phyloP scores from a whole-genome alignment of 2,797 vertebrate genomes.

The Notoglanidium macrostoma region DNA sequence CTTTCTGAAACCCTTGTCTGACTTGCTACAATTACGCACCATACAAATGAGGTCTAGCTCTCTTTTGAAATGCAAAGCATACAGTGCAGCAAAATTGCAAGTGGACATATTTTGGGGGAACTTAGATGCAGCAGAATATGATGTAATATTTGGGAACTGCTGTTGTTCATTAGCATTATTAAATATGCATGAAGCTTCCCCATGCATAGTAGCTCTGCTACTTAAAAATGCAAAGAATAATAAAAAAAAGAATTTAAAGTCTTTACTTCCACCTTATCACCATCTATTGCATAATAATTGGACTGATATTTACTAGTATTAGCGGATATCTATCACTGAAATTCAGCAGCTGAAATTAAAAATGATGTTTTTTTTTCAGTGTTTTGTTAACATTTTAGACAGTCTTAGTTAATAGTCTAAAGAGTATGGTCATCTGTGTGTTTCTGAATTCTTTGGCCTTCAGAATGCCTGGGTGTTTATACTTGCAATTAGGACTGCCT shows the following conservation, averaged over 20 bases:
- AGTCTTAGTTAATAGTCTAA: neutral
- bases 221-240: neutral
- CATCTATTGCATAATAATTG: neutral
- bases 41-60: neutral
- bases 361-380: neutral
- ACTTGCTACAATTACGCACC: neutral
- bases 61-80: neutral
- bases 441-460: neutral
- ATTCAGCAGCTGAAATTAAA: neutral
- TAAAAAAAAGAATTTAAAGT: neutral
- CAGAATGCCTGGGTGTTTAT: slow-evolving; percentile 7
- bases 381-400: neutral
- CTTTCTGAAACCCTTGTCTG: neutral
- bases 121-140: neutral
- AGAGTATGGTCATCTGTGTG: neutral
- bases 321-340: neutral
- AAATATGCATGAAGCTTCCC: neutral
- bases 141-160: neutral
- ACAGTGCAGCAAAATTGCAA: neutral
- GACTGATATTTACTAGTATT: neutral
- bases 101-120: too few relatives aligned
- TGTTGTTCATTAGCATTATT: neutral
- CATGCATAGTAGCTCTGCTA: neutral
- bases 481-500: slow-evolving; percentile 12
- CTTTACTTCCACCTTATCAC: neutral